phyloP scores from a whole-genome alignment of 2,113 vertebrate genomes.

The Lepus europaeus region DNA sequence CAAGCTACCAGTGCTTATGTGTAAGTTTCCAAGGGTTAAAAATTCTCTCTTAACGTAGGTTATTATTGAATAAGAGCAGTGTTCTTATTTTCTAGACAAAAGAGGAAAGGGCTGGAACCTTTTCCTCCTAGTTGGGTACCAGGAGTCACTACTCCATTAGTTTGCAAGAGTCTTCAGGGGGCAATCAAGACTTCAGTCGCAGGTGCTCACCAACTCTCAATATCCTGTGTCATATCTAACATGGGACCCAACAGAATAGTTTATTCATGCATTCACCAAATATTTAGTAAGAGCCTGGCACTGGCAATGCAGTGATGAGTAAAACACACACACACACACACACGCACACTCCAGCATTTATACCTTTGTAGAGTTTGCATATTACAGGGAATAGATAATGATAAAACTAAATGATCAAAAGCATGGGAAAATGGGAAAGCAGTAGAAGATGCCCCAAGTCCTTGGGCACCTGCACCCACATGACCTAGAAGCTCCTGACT shows the following conservation, averaged over 20 bases:
- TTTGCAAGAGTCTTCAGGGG: neutral
- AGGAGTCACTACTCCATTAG: neutral
- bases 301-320: neutral
- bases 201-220: neutral
- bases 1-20: neutral
- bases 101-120: neutral
- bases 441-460: too few species aligned
- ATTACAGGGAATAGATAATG: neutral
- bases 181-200: neutral
- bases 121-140: neutral
- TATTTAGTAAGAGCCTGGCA: neutral
- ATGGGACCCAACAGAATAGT: neutral
- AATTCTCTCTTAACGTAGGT: neutral
- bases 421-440: too few species aligned
- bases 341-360: neutral
- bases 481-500: too few species aligned
- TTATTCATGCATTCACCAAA: neutral
- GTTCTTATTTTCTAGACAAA: conserved; percentile 6
- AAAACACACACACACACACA: neutral
- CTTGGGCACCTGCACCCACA: too few species aligned
- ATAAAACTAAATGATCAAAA: neutral
- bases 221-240: neutral
- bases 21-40: neutral
- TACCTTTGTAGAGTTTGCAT: neutral
- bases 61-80: neutral